Evolutionary conservation across 1,140 invertebrate species (phyloP), one percentile per base, ranked within the genome.

Genomic region (Cotesia chilonis): DNA sequence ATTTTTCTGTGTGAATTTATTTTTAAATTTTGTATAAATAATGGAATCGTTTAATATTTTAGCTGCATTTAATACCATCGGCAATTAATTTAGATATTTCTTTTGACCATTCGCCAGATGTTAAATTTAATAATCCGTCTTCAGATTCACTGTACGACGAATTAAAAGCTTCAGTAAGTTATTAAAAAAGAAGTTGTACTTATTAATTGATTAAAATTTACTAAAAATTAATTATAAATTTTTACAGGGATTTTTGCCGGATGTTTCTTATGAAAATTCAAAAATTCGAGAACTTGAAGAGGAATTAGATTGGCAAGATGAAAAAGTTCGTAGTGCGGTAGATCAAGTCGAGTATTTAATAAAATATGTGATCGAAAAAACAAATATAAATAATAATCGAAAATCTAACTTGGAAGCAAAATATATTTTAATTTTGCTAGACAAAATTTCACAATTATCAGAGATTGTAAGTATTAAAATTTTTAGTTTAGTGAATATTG

Each of bases 131-230:
- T 41, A 35, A 52, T 52, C 12, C 59, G 41, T 41, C 51, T 9
- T 61, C 72, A 20, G 70, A 76, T 67, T 77, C 77, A 2, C 55
- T 80, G 1, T 80, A 66, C 41, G 73, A 35, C 4, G 78, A 80
- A 72, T 74, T 80, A 57, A 77, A 78, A 74, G 77, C 76, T 72
- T 76, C 72, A 10, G 78, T 78, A 74, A 77, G 75, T 74, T 47
- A 14, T 38, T 4, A 14, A 35, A 51, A 0, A 65, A 10, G 4
- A 12, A 28, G 5, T 5, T 47, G 5, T n/a, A 20, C 35, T 37
- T 14, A 63, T 41, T 41, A 7, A 9, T 37, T 28, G 5, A 7
- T 52, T 38, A 38, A 36, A 9, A 59, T 59, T 28, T 1, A 28
- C 28, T 28, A 28, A 28, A 28, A 67, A 36, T 52, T 28, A 35